A percentile compares a stretch with the other conserved stretches of the same genome.
Evolutionary conservation across 1,140 invertebrate genomes (phyloP).

Genomic region (Aphidius gifuensis): DNA sequence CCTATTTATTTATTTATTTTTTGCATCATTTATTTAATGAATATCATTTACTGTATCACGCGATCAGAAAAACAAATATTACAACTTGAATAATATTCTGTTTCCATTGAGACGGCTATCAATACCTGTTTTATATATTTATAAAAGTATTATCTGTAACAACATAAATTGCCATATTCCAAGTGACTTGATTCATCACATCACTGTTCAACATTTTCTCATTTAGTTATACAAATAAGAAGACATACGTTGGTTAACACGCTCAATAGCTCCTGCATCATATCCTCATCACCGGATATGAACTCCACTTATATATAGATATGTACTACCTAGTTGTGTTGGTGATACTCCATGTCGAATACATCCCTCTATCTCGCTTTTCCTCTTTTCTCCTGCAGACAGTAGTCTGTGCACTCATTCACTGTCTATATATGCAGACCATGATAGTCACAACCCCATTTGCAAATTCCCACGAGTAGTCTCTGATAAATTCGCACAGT

Average conservation of each 20-base stretch:
- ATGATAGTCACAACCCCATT: too few relatives aligned
- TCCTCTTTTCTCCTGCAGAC: conserved; percentile 5
- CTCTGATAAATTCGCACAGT: too few relatives aligned
- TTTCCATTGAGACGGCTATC: too few relatives aligned
- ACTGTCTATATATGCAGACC: background rate
- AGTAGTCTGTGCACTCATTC: conserved; percentile 1
- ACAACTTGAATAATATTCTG: too few relatives aligned
- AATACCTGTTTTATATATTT: too few relatives aligned
- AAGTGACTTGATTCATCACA: too few relatives aligned
- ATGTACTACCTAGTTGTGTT: conserved; percentile 16
- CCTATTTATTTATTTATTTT: background rate
- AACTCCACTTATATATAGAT: conserved; percentile 22
- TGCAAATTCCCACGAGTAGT: conserved; percentile 14
- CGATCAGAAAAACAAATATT: too few relatives aligned
- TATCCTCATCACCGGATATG: conserved; percentile 16
- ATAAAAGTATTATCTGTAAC: too few relatives aligned
- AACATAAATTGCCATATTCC: too few relatives aligned
- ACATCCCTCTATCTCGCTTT: conserved; percentile 15
- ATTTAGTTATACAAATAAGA: background rate
- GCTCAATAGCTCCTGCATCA: conserved; percentile 4
- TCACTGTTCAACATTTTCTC: background rate
- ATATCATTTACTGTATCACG: too few relatives aligned
- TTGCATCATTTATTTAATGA: too few relatives aligned
- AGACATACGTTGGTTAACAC: conserved; percentile 6
- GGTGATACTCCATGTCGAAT: conserved; percentile 26